These are phyloP conservation scores for Lepeophtheirus nordmannii DNA, from an alignment of 2,888 invertebrate species.

Conservation along the genomic window DNA sequence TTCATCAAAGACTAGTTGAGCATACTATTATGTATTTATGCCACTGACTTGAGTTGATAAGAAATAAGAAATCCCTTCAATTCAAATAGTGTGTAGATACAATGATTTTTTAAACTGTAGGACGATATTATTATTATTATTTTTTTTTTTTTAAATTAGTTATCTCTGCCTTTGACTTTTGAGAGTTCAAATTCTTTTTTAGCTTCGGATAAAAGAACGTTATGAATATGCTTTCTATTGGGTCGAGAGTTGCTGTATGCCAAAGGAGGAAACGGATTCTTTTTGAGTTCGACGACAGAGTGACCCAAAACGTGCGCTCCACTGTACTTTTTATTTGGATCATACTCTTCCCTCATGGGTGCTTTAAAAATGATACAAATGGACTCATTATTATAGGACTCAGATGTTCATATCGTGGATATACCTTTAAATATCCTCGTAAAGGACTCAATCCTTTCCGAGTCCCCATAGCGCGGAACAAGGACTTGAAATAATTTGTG, in stretches of 20 bases:
- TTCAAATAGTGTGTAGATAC: too few relatives aligned
- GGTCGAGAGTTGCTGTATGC: slow-evolving; percentile 10
- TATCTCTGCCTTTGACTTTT: too few relatives aligned
- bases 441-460: not conserved
- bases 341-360: not conserved
- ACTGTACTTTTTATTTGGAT: not conserved
- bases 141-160: too few relatives aligned
- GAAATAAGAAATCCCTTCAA: too few relatives aligned
- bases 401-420: not conserved
- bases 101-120: too few relatives aligned
- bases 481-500: slow-evolving; percentile 24
- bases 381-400: not conserved
- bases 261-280: slow-evolving; percentile 19
- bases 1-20: too few relatives aligned
- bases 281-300: slow-evolving; percentile 13
- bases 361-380: too few relatives aligned
- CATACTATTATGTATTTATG: too few relatives aligned
- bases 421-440: not conserved
- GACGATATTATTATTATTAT: too few relatives aligned
- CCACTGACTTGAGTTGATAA: too few relatives aligned
- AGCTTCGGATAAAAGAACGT: slow-evolving; percentile 20
- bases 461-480: slow-evolving; percentile 10
- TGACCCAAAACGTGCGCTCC: not conserved
- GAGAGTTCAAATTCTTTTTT: slow-evolving; percentile 5
- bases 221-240: slow-evolving; percentile 20